These are phyloP conservation scores for Garra rufa DNA, from an alignment of 2,113 vertebrate genomes.

Conservation along the genomic window DNA sequence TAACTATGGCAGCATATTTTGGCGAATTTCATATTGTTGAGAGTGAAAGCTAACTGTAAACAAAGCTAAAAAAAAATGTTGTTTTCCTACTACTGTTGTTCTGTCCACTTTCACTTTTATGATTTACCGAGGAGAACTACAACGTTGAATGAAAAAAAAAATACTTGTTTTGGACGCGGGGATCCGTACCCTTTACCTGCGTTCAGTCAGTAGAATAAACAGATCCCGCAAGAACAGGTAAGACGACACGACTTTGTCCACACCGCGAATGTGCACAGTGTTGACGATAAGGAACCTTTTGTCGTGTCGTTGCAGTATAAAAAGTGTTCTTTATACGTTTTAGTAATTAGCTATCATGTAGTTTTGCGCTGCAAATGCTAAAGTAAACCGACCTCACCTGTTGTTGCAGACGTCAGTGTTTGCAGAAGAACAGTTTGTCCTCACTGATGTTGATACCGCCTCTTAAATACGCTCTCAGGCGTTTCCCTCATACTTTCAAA, in stretches of 20 bases:
- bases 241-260: too few relatives aligned
- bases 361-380: background rate
- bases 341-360: background rate
- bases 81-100: background rate
- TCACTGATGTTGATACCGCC: background rate
- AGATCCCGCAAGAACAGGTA: background rate
- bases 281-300: background rate
- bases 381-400: slow-evolving; percentile 16
- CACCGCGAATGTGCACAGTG: background rate
- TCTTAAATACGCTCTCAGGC: slow-evolving; percentile 16
- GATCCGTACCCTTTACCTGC: background rate
- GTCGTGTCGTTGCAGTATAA: background rate
- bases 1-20: background rate
- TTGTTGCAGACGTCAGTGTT: background rate
- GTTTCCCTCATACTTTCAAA: slow-evolving; percentile 15
- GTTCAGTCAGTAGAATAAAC: background rate
- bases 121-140: background rate
- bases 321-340: background rate
- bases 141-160: background rate
- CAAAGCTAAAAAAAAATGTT: background rate
- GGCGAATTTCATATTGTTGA: background rate
- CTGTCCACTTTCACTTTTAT: background rate
- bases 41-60: background rate
- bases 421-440: background rate
- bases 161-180: background rate